Conservation (phyloP, 1,140 invertebrate genomes). For the Monomorium pharaonis region DNA sequence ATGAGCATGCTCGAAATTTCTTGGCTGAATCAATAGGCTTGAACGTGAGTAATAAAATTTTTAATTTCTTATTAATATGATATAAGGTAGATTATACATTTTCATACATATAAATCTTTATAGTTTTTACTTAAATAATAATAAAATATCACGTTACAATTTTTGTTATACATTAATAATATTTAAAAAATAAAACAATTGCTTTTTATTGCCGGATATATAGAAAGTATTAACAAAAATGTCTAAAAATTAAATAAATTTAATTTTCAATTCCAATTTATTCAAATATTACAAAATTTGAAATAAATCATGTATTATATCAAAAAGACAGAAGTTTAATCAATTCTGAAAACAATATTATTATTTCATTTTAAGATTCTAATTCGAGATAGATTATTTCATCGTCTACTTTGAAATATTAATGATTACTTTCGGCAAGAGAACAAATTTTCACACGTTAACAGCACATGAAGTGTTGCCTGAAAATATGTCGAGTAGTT, state of each 20-base stretch:
- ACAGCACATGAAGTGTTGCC: neutral
- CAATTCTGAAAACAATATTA: neutral
- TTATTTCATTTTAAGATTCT: slow-evolving; percentile 4
- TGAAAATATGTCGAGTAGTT: slow-evolving; percentile 59
- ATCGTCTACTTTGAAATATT: slow-evolving; percentile 35
- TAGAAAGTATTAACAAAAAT: no score
- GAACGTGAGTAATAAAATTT: slow-evolving; percentile 88
- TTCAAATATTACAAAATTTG: neutral
- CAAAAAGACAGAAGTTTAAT: neutral
- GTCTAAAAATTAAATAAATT: no score
- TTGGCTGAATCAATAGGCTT: slow-evolving; percentile 88
- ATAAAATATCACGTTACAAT: neutral
- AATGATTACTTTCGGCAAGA: slow-evolving; percentile 16
- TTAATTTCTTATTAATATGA: neutral
- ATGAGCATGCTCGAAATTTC: slow-evolving; percentile 83
- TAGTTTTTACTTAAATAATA: neutral
- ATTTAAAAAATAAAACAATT: neutral
- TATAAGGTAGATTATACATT: neutral
- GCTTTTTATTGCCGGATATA: neutral
- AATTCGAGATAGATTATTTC: neutral
- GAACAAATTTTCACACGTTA: slow-evolving; percentile 49
- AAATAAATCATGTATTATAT: neutral
- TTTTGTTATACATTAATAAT: neutral
- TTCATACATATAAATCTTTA: neutral
- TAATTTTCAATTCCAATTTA: neutral